Evolutionary conservation across 2,797 vertebrate genomes (phyloP), one percentile per base, ranked within the genome.

Genomic region (Manis pentadactyla): DNA sequence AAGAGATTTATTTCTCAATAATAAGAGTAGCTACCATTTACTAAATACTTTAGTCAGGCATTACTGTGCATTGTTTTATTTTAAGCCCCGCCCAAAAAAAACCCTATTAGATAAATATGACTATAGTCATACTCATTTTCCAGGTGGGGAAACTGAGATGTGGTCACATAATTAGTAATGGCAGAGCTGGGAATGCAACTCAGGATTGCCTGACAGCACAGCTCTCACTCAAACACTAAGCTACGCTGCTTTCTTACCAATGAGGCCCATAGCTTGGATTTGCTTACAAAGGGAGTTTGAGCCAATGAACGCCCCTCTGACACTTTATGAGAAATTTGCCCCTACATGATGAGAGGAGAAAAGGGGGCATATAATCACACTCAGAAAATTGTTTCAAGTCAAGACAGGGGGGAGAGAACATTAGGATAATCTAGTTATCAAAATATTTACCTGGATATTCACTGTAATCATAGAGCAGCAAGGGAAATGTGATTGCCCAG

Each of bases 381-480:
- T 69, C 51, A 31, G 55, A 71, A 90, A 87, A 87, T 75, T 81
- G 82, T 86, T 87, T 97, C 64, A 75, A 97, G 55, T 77, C 63
- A 79, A 93, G 31, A 85, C 94, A 75, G 64, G 3, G 59, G 37
- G 39, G 10, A 89, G 49, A 37, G 57, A 71, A 87, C 75, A 77
- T 77, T 90, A 85, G 37, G 66, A 90, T 31, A 94, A 92, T 87
- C 51, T 90, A 96, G n/a, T 77, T 87, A 85, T 94, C 66, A 96
- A 95, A 96, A 90, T 94, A 84, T 90, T 97, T 96, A 96, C 71
- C 18, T 93, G 73, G 53, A 49, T 75, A 82, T 9, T 93, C 42
- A 90, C 49, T 77, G 63, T 59, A 66, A 95, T 89, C 68, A 78
- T 46, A 94, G 29, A 83, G 21, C 25, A 92, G 25, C 68, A 93